Evolutionary conservation across 37 sponge, comb jelly and placozoan genomes (phyloP), one percentile per base, ranked within the genome.

Genomic region (Haliclona indistincta): DNA sequence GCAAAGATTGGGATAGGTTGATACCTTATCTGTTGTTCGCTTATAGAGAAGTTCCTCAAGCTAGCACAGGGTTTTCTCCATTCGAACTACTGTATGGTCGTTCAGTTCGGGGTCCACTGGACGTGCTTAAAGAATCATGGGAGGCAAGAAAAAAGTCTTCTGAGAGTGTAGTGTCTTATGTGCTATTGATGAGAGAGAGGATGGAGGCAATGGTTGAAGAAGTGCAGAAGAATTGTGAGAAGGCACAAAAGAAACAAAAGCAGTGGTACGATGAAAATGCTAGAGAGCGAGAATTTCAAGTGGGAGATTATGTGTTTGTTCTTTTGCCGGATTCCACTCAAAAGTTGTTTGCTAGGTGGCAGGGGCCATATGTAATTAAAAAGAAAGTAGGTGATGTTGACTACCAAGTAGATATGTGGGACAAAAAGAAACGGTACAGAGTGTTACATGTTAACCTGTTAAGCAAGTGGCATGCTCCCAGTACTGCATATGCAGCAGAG

Each of bases 71-170:
- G 25, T 76, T 84, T 11, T 67, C 77, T 7, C 84, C 84, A 0
- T 74, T 84, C 51, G 84, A 84, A 38, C 43, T 84, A n/a, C 19
- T 84, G 53, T 84, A 76, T 41, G 84, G 84, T 2, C 61, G 58
- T 3, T 3, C 3, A 29, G 84, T 84, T 10, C 68, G 84, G 23
- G 84, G 84, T 20, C 84, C 84, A 5, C 39, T 84, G 52, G 77
- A 84, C n/a, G 56, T 75, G 32, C 77, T 84, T n/a, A 52, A 56
- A 38, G 86, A 86, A 43, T 34, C 74, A 0, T 86, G 86, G 80
- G 72, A 71, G 52, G 52, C 56, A 26, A 34, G 39, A 4, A 23
- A 13, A 36, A 17, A n/a, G 3, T 40, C 20, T 22, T 19, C 11
- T 20, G 80, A 71, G 45, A 79, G 67, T 64, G 75, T 86, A 0